Conservation (phyloP, 2,113 vertebrate genomes). For the Rhinogobius similis region DNA sequence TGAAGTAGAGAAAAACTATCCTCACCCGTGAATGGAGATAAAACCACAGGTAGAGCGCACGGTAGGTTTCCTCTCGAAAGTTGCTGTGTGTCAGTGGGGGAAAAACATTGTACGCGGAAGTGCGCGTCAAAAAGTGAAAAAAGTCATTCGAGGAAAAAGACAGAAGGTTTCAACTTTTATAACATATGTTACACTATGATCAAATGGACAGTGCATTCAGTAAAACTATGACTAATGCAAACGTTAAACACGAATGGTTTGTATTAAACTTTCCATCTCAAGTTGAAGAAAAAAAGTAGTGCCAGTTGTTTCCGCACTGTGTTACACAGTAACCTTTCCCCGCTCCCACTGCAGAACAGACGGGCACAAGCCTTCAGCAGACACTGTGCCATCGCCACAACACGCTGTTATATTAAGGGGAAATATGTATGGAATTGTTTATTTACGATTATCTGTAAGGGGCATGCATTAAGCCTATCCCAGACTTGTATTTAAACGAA, state of each 20-base stretch:
- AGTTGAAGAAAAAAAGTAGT: conserved; percentile 16
- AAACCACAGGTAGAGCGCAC: conserved; percentile 55
- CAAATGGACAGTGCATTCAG: not conserved
- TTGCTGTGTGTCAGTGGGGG: conserved; percentile 69
- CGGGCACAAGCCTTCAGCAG: not conserved
- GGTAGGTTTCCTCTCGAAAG: conserved; percentile 72
- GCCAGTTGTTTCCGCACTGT: conserved; percentile 68
- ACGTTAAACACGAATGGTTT: not conserved
- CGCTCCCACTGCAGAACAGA: not conserved
- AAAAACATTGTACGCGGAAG: conserved; percentile 79
- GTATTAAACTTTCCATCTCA: conserved; percentile 40
- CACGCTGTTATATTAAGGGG: not conserved
- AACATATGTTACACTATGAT: not conserved
- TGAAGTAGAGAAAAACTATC: not conserved
- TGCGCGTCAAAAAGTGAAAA: conserved; percentile 43
- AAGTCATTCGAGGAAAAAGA: conserved; percentile 6
- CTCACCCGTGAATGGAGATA: conserved; percentile 68
- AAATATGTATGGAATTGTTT: not conserved
- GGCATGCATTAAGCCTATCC: not conserved
- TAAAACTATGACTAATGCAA: not conserved
- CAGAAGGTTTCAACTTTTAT: not conserved
- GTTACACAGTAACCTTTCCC: conserved; percentile 75
- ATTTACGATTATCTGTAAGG: not conserved
- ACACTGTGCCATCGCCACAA: not conserved
- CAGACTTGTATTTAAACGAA: not conserved